Conservation (phyloP, 2,113 vertebrate genomes). For the Cranoglanis bouderius region DNA sequence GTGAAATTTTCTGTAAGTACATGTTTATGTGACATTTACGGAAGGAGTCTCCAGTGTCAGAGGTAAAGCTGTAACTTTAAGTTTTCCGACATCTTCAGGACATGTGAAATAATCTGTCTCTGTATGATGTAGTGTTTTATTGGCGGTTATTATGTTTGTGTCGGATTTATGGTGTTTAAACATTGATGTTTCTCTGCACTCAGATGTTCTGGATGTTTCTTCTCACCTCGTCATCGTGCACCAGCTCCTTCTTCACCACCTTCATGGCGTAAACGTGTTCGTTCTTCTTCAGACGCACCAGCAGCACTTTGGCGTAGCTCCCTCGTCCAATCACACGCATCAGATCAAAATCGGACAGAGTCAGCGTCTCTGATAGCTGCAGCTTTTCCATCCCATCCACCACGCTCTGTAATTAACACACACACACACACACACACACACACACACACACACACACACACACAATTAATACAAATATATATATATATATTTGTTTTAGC, state of each 20-base stretch:
- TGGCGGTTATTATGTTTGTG: not conserved
- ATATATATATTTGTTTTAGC: not conserved
- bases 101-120: not conserved
- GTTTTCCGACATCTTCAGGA: not conserved
- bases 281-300: constrained; percentile 95
- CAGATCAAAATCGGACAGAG: constrained; percentile 93
- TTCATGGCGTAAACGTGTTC: constrained; percentile 97
- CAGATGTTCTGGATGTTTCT: not conserved
- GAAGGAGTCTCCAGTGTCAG: not conserved
- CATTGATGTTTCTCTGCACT: not conserved
- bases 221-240: constrained; percentile 94
- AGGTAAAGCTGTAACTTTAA: not conserved
- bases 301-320: constrained; percentile 96
- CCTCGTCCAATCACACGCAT: constrained; percentile 94
- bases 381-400: constrained; percentile 94
- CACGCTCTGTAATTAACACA: constrained; percentile 78
- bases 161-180: not conserved
- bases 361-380: constrained; percentile 89
- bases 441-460: constrained; percentile 13
- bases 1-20: not conserved
- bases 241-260: constrained; percentile 98
- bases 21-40: not conserved
- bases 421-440: not conserved
- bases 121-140: not conserved
- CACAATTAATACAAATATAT: not conserved